Base-by-base conservation (phyloP, 2,888 invertebrate genomes). In the Eupithecia vulgata region DNA sequence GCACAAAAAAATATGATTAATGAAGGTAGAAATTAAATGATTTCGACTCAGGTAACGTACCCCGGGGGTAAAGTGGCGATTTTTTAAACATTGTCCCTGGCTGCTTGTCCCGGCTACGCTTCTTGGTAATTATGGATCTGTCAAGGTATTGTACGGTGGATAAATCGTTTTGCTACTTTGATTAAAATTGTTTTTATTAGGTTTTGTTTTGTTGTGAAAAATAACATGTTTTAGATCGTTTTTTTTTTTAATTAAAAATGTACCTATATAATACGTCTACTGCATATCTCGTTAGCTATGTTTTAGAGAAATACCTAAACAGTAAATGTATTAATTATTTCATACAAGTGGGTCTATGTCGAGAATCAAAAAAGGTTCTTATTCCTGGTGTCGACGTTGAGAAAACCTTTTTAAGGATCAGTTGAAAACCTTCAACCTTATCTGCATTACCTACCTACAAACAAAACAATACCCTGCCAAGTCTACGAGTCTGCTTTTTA, bases 1-100 rank as follows among this genome's bases (percentile, higher is more conserved):
- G 76, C 81, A 85, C 87, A 92, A 93, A 93, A 94, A 93, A 91
- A 86, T 64, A 91, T 93, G 94, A 93, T 94, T 91, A 93, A 93
- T 93, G 92, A 88, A 87, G 89, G 89, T 90, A 81, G 83, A 87
- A 88, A 92, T 93, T 88, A 90, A 91, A 91, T 90, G 87, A 91
- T 91, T 89, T 87, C 83, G 80, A 80, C 83, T 83, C 92, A 93
- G 93, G 92, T 90, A 89, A 65, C 37, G 37, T 71, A 72, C 77
- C 48, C 77, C 78, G 66, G 71, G 75, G 81, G 83, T 84, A 84
- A 81, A 82, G 81, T 84, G 84, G 82, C 80, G 85, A 92, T 90
- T 90, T 91, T 90, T 91, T 90, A 88, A 84, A 70, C 75, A 79
- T 78, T 78, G 80, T 78, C 70, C 72, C 67, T 70, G 69, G 70